Evolutionary conservation across 2,888 invertebrate species (phyloP).

Genomic region (Diploptera punctata): DNA sequence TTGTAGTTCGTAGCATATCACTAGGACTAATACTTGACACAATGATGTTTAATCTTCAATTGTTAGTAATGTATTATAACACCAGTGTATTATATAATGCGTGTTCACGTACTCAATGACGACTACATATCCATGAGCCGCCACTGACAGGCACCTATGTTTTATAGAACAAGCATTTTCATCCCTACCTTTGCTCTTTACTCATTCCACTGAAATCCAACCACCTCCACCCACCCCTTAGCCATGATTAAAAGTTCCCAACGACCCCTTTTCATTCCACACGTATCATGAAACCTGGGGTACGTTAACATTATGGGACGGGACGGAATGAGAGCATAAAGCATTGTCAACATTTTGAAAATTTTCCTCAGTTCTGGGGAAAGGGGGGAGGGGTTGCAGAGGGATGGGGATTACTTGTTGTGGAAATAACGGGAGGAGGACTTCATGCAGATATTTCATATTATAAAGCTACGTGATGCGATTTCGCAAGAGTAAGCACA

Average conservation of each 20-base stretch:
- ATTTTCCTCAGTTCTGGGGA: neutral
- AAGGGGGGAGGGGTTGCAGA: no score
- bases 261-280: conserved; percentile 17
- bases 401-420: neutral
- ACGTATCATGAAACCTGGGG: neutral
- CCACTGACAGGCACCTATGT: conserved; percentile 14
- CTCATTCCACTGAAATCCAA: neutral
- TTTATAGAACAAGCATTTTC: conserved; percentile 19
- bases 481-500: neutral
- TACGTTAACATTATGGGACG: neutral
- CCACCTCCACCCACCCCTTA: neutral
- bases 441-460: conserved; percentile 21
- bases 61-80: no score
- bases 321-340: conserved; percentile 8
- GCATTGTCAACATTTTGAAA: conserved; percentile 26
- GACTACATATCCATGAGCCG: no score
- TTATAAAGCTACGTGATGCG: conserved; percentile 13
- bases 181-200: neutral
- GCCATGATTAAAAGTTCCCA: conserved; percentile 26
- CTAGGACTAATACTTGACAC: no score
- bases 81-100: no score
- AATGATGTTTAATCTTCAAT: no score
- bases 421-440: conserved; percentile 11
- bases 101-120: no score
- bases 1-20: no score